These are phyloP conservation scores for Terrapene triunguis DNA, from an alignment of 2,113 vertebrate genomes.

Conservation along the genomic window DNA sequence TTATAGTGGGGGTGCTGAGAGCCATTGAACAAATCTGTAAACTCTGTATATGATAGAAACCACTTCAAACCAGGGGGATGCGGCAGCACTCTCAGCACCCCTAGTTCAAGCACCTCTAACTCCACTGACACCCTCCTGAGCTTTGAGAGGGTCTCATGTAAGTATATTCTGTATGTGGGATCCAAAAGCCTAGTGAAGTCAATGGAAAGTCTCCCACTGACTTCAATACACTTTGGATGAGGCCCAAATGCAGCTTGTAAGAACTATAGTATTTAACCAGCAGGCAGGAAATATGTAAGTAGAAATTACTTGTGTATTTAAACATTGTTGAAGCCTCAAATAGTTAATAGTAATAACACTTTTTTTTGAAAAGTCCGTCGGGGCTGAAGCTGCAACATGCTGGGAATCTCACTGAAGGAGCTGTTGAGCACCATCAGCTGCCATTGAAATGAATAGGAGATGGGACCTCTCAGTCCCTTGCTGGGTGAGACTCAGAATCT, in stretches of 20 bases:
- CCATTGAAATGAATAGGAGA: neutral
- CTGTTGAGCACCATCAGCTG: neutral
- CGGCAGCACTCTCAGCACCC: too few species aligned
- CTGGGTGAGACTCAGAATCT: neutral
- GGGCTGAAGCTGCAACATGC: neutral
- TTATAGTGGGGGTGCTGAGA: too few species aligned
- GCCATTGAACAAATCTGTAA: too few species aligned
- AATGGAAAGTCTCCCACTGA: neutral
- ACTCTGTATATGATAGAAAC: too few species aligned
- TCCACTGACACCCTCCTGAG: neutral
- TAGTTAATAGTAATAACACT: neutral
- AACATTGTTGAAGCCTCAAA: neutral
- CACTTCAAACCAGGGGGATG: too few species aligned
- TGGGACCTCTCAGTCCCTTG: fast-evolving
- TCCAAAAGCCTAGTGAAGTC: neutral
- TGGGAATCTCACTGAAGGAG: neutral
- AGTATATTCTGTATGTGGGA: neutral
- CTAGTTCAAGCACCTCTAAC: neutral
- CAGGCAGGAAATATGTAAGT: neutral
- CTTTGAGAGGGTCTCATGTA: neutral
- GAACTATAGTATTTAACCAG: neutral
- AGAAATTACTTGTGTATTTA: neutral
- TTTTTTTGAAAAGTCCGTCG: neutral
- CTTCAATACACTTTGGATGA: neutral
- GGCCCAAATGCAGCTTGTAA: neutral